Evolutionary conservation across 2,888 invertebrate genomes (phyloP).

Genomic region (Cordilura impudica): DNA sequence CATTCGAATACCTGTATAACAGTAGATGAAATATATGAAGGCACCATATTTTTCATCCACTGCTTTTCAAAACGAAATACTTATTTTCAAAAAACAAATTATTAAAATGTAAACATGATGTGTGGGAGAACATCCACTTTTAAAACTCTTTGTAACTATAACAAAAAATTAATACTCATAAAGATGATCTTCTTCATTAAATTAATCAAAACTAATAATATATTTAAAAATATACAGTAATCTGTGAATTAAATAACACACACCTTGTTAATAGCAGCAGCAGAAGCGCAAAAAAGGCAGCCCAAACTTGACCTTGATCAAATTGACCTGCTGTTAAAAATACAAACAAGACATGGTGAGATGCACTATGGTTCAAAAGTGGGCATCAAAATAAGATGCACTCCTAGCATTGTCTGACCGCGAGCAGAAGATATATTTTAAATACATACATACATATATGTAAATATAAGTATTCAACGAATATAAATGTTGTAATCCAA

Average conservation of each 20-base stretch:
- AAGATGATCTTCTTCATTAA: not conserved
- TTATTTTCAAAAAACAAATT: too few species aligned
- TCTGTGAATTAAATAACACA: not conserved
- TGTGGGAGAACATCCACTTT: too few species aligned
- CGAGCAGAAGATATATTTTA: too few species aligned
- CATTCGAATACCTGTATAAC: too few species aligned
- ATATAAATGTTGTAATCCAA: not conserved
- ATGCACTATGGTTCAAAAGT: not conserved
- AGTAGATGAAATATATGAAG: too few species aligned
- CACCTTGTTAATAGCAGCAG: not conserved
- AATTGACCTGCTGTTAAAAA: not conserved
- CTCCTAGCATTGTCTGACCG: not conserved
- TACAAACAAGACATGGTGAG: not conserved
- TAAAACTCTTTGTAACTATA: too few species aligned
- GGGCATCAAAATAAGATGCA: not conserved
- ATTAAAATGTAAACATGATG: too few species aligned
- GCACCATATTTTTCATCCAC: too few species aligned
- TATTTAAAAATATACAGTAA: not conserved
- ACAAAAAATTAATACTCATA: too few species aligned
- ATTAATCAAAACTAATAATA: not conserved
- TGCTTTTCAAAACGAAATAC: too few species aligned
- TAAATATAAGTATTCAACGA: not conserved
- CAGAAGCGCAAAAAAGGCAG: not conserved
- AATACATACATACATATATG: not conserved
- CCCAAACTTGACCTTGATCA: conserved; percentile 2